Evolutionary conservation across 2,113 vertebrate species (phyloP), one percentile per base, ranked within the genome.

Genomic region (Epinephelus cyanopodus): DNA sequence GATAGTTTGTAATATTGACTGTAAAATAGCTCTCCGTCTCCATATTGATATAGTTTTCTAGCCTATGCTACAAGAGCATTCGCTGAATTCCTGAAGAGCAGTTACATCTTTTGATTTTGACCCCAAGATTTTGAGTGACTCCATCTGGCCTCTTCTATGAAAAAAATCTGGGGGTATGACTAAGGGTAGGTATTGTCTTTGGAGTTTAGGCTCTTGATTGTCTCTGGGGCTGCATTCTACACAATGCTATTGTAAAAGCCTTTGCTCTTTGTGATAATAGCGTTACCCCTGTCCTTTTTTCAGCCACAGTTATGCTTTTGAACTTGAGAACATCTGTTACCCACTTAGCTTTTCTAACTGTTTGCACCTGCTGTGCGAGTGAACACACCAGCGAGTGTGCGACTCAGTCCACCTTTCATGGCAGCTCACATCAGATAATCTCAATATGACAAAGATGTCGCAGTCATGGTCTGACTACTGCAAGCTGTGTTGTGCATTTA

Each of bases 261-360:
- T n/a, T 66, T 27, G 27, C 62, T 39, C 33, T 0, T 14, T 12
- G 39, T 48, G 42, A 72, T 17, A 39, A 57, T 3, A 42, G 11
- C 0, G 3, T 50, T 18, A 23, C 17, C 19, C 5, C 0, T 3
- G 27, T 25, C 11, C 61, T 17, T 23, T 19, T 25, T 61, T 48
- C 45, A 12, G 23, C n/a, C 56, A 5, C 27, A 72, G 65, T 50
- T 21, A 48, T 58, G 77, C 45, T 63, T 83, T 80, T 77, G 67
- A 82, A 79, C 60, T 72, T 12, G 27, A 39, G 27, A 57, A 70
- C 87, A 79, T 80, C 79, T 73, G 79, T 37, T 61, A 15, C 15
- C 42, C 37, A 4, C 57, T 66, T 21, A 39, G 60, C 62, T 53
- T 29, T 23, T 45, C 6, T 74, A 84, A 84, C 48, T 48, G 52